Conservation (phyloP, 2,888 invertebrate species). For the Pyrrhosoma nymphula region DNA sequence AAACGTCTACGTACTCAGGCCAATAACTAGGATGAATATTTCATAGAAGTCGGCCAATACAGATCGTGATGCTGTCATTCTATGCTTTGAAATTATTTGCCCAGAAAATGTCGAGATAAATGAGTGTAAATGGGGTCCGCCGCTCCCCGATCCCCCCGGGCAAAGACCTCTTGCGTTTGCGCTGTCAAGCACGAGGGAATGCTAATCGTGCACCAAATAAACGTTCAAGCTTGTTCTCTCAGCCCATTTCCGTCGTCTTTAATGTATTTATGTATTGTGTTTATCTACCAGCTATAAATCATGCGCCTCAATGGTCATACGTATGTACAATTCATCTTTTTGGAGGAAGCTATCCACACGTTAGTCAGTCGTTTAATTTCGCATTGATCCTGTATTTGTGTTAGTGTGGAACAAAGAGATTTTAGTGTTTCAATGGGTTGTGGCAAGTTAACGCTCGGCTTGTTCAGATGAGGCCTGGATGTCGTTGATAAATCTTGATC, state of each 20-base stretch:
- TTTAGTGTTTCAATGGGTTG: too few species aligned
- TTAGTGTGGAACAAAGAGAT: background rate
- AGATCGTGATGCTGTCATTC: background rate
- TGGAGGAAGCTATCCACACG: background rate
- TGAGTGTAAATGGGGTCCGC: background rate
- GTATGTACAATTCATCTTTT: too few species aligned
- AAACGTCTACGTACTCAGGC: background rate
- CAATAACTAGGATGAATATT: too few species aligned
- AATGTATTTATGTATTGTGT: background rate
- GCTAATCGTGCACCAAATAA: background rate
- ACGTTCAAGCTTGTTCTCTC: background rate
- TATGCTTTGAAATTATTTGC: background rate
- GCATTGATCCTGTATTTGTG: background rate
- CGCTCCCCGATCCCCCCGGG: background rate
- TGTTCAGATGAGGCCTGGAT: too few species aligned
- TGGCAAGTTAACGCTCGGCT: too few species aligned
- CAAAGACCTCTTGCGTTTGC: background rate
- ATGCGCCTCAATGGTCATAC: too few species aligned
- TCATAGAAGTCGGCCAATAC: background rate
- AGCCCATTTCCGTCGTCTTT: background rate
- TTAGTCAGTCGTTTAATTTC: background rate
- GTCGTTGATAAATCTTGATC: too few species aligned
- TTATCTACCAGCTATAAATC: background rate
- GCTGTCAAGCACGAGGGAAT: background rate
- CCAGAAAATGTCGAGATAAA: background rate